Evolutionary conservation across 2,113 vertebrate genomes (phyloP), one percentile per base, ranked within the genome.

Genomic region (Montifringilla adamsi): DNA sequence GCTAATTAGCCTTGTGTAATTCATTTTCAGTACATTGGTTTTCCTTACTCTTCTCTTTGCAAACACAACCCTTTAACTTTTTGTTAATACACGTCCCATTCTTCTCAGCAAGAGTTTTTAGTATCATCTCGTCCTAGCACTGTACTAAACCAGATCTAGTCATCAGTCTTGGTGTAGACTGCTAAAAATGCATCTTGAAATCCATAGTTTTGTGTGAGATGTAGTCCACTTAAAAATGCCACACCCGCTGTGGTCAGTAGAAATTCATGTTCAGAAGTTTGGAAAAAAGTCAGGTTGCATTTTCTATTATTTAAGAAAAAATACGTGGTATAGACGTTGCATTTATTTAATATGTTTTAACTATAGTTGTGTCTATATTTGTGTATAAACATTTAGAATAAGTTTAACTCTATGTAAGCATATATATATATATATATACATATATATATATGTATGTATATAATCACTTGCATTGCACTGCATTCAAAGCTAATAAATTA

Each of bases 241-340:
- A 8, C 35, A 13, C 15, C 10, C 2, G 1, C 2, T 56, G 12
- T 66, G 27, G 28, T 73, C 16, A 66, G 13, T 23, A 33, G 28
- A 91, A 66, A 33, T 82, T 63, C 1, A 19, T 2, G 1, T 37
- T 5, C 13, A 67, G 16, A 67, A 66, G 6, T 58, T 41, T 41
- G 49, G 46, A 27, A 33, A 46, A 70, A 31, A 47, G 6, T 47
- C 3, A 4, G 19, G 7, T 69, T 66, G 5, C 23, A 33, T 49
- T 77, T 80, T 62, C 31, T 83, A 0, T 43, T 77, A 15, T 24
- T 15, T 35, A n/a, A 59, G 18, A 24, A 70, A 80, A 84, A 67
- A 56, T 23, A 17, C 0, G 1, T 35, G 15, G 8, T 52, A 4
- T 56, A 5, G 47, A 52, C 9, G 7, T 35, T 64, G 7, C 11